Evolutionary conservation across 2,113 vertebrate genomes (phyloP), one percentile per base, ranked within the genome.

Genomic region (Dromas ardeola): DNA sequence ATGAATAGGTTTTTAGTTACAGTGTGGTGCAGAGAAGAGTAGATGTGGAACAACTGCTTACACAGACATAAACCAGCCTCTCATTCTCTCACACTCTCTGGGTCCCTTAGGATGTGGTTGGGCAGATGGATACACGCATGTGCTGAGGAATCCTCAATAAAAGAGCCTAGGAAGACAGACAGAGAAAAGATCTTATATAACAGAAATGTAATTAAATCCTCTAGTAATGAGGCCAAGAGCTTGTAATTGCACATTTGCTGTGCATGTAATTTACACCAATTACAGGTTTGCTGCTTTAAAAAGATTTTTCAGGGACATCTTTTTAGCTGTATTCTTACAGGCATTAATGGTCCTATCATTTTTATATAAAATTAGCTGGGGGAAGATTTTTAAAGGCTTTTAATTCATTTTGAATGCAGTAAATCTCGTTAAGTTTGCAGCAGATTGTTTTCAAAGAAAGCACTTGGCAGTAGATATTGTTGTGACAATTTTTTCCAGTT

Each of bases 61-160:
- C 72, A 92, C 32, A 96, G 93, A 93, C 90, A 80, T 85, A 97
- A 92, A 91, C 77, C 78, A 97, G 91, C 17, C 55, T 91, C 86
- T 96, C 69, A 53, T 65, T 96, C 93, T 81, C 93, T 96, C 79
- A 55, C 67, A 88, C 66, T 92, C 84, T 11, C 86, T 83, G 90
- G 97, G 97, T 97, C 97, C 96, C 97, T 96, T 97, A 97, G 97
- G 97, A 97, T 97, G 88, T 84, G 2, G 69, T 74, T 97, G 97
- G 97, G 78, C 96, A 97, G 96, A 97, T 97, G 96, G 96, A 97
- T 97, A 32, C 47, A 95, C 67, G 90, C 69, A 92, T 84, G 70
- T 86, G 79, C 62, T 74, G 56, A 95, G 70, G 70, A 93, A 88
- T 88, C 74, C 49, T 91, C 77, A 78, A 89, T 26, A 81, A 38